Evolutionary conservation across 2,113 vertebrate genomes (phyloP).

Genomic region (Syrrhaptes paradoxus): DNA sequence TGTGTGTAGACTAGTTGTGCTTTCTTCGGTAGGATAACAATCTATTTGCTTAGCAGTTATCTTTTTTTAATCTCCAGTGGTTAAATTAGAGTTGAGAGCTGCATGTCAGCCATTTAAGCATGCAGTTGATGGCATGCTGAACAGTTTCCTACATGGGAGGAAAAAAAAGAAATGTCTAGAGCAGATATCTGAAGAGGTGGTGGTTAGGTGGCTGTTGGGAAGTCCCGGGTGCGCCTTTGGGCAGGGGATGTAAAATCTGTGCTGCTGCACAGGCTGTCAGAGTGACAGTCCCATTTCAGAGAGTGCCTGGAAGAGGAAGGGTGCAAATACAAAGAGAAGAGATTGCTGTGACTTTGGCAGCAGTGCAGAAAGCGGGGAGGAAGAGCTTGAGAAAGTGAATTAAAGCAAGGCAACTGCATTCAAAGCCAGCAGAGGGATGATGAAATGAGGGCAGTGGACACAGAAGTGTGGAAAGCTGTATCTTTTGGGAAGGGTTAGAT

Average conservation of each 20-base stretch:
- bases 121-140: neutral
- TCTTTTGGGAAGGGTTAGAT: neutral
- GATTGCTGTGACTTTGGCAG: conserved; percentile 33
- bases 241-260: neutral
- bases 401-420: neutral
- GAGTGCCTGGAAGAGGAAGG: neutral
- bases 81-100: neutral
- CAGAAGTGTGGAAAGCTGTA: neutral
- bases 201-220: neutral
- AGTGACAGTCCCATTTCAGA: neutral
- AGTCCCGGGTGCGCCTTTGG: neutral
- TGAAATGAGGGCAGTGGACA: neutral
- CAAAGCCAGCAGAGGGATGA: neutral
- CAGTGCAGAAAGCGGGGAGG: neutral
- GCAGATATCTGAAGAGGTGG: neutral
- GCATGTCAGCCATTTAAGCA: neutral
- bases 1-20: neutral
- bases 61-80: neutral
- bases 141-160: accelerated
- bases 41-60: neutral
- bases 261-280: neutral
- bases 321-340: neutral
- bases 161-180: neutral
- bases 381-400: conserved; percentile 14
- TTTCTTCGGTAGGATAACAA: neutral